These are phyloP conservation scores for Macrobrachium rosenbergii DNA, from an alignment of 1,140 invertebrate genomes.

Conservation along the genomic window DNA sequence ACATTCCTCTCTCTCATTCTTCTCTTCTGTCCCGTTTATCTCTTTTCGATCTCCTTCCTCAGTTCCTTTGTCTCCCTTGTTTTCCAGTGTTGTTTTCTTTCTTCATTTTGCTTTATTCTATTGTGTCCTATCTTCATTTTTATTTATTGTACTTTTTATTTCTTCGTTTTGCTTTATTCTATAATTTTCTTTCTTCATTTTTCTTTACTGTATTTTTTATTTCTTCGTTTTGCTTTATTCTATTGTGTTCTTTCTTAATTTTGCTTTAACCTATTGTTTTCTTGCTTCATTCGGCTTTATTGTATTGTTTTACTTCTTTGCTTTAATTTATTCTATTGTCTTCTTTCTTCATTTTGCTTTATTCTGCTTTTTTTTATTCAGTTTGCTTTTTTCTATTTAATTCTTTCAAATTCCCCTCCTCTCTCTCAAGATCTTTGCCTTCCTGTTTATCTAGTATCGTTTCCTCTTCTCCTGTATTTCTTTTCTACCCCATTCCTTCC, in stretches of 20 bases:
- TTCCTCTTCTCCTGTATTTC: background rate
- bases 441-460: background rate
- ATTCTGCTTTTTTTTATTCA: background rate
- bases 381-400: background rate
- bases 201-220: background rate
- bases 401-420: background rate
- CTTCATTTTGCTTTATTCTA: background rate
- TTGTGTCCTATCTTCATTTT: background rate
- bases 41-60: background rate
- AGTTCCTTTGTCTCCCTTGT: background rate
- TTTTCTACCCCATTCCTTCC: background rate
- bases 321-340: background rate
- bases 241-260: background rate
- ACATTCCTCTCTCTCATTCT: constrained; percentile 1
- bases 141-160: background rate
- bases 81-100: background rate
- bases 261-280: background rate
- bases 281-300: background rate
- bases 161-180: background rate
- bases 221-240: background rate
- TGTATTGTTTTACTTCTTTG: background rate
- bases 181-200: background rate
- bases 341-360: background rate
- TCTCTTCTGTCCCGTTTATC: background rate
- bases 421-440: background rate